phyloP scores from a whole-genome alignment of 2,113 vertebrate genomes.

The Felis catus region DNA sequence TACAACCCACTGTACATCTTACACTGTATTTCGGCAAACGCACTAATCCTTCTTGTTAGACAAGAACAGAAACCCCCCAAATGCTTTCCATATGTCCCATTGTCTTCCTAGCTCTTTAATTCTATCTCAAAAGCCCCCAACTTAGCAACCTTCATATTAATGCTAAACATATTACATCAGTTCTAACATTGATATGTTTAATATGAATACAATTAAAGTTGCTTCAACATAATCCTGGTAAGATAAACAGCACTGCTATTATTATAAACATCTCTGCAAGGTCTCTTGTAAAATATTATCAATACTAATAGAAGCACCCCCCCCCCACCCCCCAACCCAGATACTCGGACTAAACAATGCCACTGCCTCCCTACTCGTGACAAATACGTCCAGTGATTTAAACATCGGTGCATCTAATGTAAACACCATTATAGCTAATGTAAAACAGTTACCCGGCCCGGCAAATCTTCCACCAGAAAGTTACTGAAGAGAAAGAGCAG shows the following conservation, averaged over 20 bases:
- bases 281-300: conserved; percentile 79
- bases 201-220: conserved; percentile 85
- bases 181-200: conserved; percentile 82
- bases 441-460: conserved; percentile 42
- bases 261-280: conserved; percentile 83
- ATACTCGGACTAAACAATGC: conserved; percentile 69
- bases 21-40: conserved; percentile 80
- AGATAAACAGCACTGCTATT: conserved; percentile 85
- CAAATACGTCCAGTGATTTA: conserved; percentile 60
- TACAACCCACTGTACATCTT: conserved; percentile 5
- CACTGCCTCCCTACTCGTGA: conserved; percentile 61
- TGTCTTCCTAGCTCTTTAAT: conserved; percentile 81
- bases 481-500: conserved; percentile 71
- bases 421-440: conserved; percentile 76
- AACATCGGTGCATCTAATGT: conserved; percentile 55
- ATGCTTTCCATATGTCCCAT: conserved; percentile 86
- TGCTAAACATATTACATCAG: conserved; percentile 88
- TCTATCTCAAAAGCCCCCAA: conserved; percentile 85
- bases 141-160: conserved; percentile 88
- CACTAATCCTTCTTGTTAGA: conserved; percentile 86
- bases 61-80: conserved; percentile 80
- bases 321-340: neutral
- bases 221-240: conserved; percentile 82
- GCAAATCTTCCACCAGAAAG: conserved; percentile 63
- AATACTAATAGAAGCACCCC: conserved; percentile 66